Evolutionary conservation across 2,113 vertebrate species (phyloP).

Genomic region (Calidris pygmaea): DNA sequence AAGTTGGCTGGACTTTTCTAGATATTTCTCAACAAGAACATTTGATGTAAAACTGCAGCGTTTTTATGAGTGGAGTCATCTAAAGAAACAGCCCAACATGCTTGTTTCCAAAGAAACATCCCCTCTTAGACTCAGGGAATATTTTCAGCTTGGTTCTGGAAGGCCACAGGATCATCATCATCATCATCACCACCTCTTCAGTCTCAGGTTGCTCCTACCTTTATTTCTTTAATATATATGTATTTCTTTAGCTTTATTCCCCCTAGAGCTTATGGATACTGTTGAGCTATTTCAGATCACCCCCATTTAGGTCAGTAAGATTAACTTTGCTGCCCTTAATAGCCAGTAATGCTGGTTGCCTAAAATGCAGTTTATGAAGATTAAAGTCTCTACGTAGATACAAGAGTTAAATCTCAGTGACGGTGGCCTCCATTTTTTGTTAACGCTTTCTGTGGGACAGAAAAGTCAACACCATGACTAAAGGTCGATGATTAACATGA

Average conservation of each 20-base stretch:
- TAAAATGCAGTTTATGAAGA: slow-evolving; percentile 37
- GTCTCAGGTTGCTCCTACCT: background rate
- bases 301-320: slow-evolving; percentile 1
- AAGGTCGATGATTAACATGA: background rate
- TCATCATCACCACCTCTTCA: background rate
- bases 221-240: background rate
- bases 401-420: background rate
- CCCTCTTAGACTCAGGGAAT: background rate
- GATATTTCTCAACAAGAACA: background rate
- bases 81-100: background rate
- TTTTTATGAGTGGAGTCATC: background rate
- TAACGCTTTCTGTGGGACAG: background rate
- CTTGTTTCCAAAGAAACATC: background rate
- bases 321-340: slow-evolving; percentile 29
- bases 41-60: background rate
- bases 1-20: background rate
- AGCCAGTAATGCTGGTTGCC: background rate
- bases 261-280: background rate
- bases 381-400: background rate
- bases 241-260: background rate
- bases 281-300: background rate
- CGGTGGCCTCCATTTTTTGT: background rate
- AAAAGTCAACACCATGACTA: background rate
- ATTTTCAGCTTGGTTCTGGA: background rate
- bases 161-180: background rate